Evolutionary conservation across 2,113 vertebrate genomes (phyloP).

Genomic region (Geothlypis trichas): DNA sequence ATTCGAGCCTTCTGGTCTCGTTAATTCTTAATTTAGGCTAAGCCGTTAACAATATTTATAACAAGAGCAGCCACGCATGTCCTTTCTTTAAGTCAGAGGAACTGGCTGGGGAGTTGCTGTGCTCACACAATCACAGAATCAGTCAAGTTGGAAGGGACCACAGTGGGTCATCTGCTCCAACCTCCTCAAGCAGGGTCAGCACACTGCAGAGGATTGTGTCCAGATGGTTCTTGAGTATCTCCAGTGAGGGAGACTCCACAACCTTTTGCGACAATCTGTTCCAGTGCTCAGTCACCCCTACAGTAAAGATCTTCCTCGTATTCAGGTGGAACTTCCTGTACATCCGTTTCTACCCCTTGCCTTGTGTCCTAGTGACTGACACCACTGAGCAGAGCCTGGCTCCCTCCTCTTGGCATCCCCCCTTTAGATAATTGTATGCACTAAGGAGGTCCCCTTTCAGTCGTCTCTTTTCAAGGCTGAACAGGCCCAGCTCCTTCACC

Average conservation of each 20-base stretch:
- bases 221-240: neutral
- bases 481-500: neutral
- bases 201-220: neutral
- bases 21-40: neutral
- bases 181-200: neutral
- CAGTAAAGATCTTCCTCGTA: neutral
- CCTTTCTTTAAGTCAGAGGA: neutral
- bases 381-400: neutral
- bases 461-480: neutral
- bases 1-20: neutral
- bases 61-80: neutral
- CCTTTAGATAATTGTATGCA: neutral
- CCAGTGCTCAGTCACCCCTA: rapidly evolving
- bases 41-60: neutral
- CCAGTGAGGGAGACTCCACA: neutral
- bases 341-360: neutral
- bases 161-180: neutral
- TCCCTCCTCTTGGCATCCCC: neutral
- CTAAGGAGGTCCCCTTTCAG: neutral
- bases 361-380: rapidly evolving
- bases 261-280: neutral
- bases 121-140: neutral
- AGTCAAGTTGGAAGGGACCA: neutral
- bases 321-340: neutral
- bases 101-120: neutral